Percentiles rank a stretch among this genome's conserved stretches.
phyloP scores from a whole-genome alignment of 2,888 invertebrate genomes.

The Cynaeus angustus region DNA sequence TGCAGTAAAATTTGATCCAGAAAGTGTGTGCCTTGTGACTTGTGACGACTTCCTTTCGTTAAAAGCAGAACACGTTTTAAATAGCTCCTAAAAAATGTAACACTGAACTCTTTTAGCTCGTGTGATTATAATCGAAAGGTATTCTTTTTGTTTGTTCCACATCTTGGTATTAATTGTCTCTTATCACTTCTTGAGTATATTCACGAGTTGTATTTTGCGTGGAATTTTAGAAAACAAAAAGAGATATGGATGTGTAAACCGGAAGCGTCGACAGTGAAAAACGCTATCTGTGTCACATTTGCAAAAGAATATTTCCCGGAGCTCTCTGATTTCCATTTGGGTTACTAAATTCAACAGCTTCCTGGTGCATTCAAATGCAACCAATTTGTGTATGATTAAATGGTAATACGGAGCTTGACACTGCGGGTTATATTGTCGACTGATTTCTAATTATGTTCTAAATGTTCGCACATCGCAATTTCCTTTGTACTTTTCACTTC shows the following conservation, averaged over 20 bases:
- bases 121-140: background rate
- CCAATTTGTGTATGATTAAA: background rate
- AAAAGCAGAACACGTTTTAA: slow-evolving; percentile 4
- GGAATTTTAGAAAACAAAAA: no score
- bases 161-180: background rate
- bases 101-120: background rate
- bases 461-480: background rate
- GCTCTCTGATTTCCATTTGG: background rate
- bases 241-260: background rate
- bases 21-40: slow-evolving; percentile 2
- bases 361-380: background rate
- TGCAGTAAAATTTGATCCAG: background rate
- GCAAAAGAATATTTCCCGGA: background rate
- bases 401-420: background rate
- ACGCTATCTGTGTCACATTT: background rate
- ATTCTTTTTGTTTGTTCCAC: background rate
- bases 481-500: slow-evolving; percentile 9
- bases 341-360: background rate
- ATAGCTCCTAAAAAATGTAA: slow-evolving; percentile 4
- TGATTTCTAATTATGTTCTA: slow-evolving; percentile 12
- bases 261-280: slow-evolving; percentile 12
- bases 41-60: background rate
- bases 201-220: no score
- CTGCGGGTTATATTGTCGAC: background rate
- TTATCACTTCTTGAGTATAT: no score